Evolutionary conservation across 2,888 invertebrate genomes (phyloP).

Genomic region (Orthonevra nobilis): DNA sequence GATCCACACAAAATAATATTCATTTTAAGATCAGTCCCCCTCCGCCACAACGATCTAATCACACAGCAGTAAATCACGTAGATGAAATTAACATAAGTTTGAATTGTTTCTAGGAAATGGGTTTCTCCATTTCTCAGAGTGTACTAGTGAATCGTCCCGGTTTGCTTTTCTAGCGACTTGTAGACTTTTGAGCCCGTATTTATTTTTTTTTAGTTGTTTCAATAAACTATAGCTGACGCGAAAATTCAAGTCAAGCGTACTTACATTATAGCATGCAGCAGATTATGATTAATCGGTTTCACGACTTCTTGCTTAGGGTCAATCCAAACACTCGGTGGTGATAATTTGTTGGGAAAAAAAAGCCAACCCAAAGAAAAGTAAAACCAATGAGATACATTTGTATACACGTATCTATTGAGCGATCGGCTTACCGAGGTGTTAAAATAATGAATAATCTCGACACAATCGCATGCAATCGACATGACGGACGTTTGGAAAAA

Average conservation of each 20-base stretch:
- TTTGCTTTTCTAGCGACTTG: too few relatives aligned
- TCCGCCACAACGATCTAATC: too few relatives aligned
- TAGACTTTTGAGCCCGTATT: neutral
- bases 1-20: neutral
- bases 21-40: too few relatives aligned
- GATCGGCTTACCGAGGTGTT: too few relatives aligned
- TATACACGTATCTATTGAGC: too few relatives aligned
- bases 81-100: constrained; percentile 3
- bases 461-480: too few relatives aligned
- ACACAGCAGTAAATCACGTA: constrained; percentile 5
- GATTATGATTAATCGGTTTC: constrained; percentile 12
- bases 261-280: neutral
- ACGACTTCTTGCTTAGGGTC: neutral
- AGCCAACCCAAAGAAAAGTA: too few relatives aligned
- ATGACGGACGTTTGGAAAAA: too few relatives aligned
- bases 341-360: neutral
- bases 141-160: neutral
- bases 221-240: neutral
- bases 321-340: neutral
- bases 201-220: neutral
- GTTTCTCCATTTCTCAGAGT: constrained; percentile 21
- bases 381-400: too few relatives aligned
- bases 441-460: too few relatives aligned
- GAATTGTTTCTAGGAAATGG: constrained; percentile 21
- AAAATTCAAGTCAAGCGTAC: neutral